Conservation (phyloP, 2,113 vertebrate genomes). For the Malurus alboscapulatus region DNA sequence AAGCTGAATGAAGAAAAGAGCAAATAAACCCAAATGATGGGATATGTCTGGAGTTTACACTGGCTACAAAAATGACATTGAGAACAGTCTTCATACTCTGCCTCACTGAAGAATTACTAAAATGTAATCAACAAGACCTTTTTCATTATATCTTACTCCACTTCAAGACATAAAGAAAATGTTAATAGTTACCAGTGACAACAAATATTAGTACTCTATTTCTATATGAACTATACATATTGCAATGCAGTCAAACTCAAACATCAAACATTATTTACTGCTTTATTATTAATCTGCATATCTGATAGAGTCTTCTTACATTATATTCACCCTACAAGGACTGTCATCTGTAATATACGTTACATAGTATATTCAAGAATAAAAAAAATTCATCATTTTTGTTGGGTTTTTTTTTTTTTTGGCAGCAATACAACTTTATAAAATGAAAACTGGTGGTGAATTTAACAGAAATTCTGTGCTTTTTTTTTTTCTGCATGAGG, state of each 20-base stretch:
- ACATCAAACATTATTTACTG: neutral
- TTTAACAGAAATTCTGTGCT: constrained; percentile 24
- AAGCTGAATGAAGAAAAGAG: neutral
- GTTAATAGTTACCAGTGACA: neutral
- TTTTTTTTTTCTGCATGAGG: neutral
- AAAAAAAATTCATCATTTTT: neutral
- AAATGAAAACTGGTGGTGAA: neutral
- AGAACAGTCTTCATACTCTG: neutral
- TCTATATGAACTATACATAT: neutral
- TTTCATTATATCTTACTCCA: neutral
- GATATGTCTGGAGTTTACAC: neutral
- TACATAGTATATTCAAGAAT: neutral
- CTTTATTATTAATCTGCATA: neutral
- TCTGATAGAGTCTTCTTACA: neutral
- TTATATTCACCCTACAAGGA: neutral
- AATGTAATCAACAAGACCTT: neutral
- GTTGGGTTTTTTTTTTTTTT: neutral
- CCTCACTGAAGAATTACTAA: neutral
- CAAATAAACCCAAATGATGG: neutral
- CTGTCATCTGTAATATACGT: neutral
- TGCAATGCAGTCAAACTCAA: neutral
- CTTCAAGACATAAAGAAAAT: neutral
- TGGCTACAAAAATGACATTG: neutral
- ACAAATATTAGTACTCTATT: neutral
- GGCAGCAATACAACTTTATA: neutral